Evolutionary conservation across 2,113 vertebrate species (phyloP).

Genomic region (Empidonax traillii): DNA sequence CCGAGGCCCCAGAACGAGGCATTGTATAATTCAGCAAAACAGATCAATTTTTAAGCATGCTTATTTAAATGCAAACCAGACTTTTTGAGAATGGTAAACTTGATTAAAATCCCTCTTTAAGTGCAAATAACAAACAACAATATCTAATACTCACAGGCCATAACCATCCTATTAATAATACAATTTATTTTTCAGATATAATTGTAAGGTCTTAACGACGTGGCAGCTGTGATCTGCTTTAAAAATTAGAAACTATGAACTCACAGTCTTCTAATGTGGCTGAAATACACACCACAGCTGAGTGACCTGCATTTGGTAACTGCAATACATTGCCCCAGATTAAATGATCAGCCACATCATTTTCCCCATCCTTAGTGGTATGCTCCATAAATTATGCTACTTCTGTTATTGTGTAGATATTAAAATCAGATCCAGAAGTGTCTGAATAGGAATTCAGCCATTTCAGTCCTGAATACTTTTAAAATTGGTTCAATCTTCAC

Average conservation of each 20-base stretch:
- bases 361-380: neutral
- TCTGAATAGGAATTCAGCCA: neutral
- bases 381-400: neutral
- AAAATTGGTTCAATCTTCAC: neutral
- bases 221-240: conserved; percentile 39
- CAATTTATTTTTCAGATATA: conserved; percentile 63
- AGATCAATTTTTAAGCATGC: conserved; percentile 74
- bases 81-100: conserved; percentile 70
- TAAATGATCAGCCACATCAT: neutral
- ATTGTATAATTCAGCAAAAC: conserved; percentile 77
- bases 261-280: neutral
- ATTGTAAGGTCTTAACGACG: conserved; percentile 58
- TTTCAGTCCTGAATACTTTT: neutral
- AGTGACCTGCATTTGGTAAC: neutral
- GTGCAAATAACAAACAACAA: conserved; percentile 71
- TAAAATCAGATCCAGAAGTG: neutral
- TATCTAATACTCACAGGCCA: conserved; percentile 52
- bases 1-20: conserved; percentile 62
- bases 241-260: conserved; percentile 18
- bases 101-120: conserved; percentile 74
- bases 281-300: neutral
- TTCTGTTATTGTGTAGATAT: neutral
- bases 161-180: conserved; percentile 71
- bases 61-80: conserved; percentile 77
- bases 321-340: neutral